Conservation (phyloP, 2,113 vertebrate species). For the Zootoca vivipara region DNA sequence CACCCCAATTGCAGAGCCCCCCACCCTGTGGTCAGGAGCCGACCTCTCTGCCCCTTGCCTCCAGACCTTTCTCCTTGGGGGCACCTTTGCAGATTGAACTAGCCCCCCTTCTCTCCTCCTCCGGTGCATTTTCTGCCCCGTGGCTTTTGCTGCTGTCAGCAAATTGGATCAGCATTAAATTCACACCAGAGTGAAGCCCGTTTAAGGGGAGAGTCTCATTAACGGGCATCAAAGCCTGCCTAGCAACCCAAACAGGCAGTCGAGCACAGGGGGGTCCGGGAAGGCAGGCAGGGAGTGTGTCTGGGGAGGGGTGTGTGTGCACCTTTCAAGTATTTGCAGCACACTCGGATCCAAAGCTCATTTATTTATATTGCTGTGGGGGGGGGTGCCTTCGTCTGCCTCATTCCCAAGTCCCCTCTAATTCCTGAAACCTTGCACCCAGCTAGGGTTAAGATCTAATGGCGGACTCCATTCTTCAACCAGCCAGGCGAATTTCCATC, state of each 20-base stretch:
- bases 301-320: background rate
- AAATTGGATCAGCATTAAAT: background rate
- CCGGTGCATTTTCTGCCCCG: background rate
- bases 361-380: background rate
- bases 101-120: background rate
- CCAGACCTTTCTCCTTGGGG: too few relatives aligned
- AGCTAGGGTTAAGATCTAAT: too few relatives aligned
- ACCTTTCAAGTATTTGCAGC: background rate
- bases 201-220: background rate
- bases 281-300: too few relatives aligned
- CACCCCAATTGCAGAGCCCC: too few relatives aligned
- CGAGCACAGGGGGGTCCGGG: background rate
- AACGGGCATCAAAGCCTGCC: background rate
- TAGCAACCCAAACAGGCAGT: background rate
- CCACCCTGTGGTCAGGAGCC: too few relatives aligned
- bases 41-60: too few relatives aligned
- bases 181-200: background rate
- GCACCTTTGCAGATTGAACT: background rate
- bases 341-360: background rate
- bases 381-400: too few relatives aligned
- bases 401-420: too few relatives aligned
- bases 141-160: background rate
- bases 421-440: too few relatives aligned
- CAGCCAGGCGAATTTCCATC: too few relatives aligned
- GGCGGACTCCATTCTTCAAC: too few relatives aligned